Percentiles rank a stretch among this genome's conserved stretches.
Conservation (phyloP, 2,113 vertebrate species). For the Burhinus bistriatus region DNA sequence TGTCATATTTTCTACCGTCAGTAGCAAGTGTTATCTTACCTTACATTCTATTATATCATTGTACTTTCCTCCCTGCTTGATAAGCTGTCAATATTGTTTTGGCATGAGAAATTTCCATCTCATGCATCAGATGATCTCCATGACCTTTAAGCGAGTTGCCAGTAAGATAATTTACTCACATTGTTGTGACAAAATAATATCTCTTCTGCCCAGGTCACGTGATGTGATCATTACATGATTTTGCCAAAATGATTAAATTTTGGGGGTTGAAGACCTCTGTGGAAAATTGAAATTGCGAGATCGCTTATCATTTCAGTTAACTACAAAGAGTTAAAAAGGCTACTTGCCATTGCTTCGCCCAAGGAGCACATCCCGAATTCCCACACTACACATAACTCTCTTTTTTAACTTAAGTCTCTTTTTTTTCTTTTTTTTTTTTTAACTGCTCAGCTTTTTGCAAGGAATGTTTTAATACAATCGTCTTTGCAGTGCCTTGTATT, state of each 20-base stretch:
- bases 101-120: constrained; percentile 71
- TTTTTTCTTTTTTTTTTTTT: not conserved
- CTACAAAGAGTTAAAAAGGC: constrained; percentile 4
- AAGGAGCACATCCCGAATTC: not conserved
- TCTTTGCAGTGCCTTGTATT: constrained; percentile 63
- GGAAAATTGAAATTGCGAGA: not conserved
- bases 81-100: constrained; percentile 68
- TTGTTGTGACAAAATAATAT: constrained; percentile 76
- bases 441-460: constrained; percentile 50
- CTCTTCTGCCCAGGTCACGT: constrained; percentile 38
- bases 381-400: not conserved
- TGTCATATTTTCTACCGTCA: constrained; percentile 35
- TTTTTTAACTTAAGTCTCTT: not conserved
- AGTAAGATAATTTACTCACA: constrained; percentile 73
- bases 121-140: constrained; percentile 71
- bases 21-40: constrained; percentile 63
- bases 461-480: constrained; percentile 52
- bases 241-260: constrained; percentile 64
- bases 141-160: constrained; percentile 77
- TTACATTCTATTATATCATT: constrained; percentile 62
- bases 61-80: constrained; percentile 61
- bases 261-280: not conserved
- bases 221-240: constrained; percentile 65
- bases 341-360: not conserved
- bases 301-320: not conserved